Evolutionary conservation across 2,113 vertebrate species (phyloP).

Genomic region (Coptodon rendalli): DNA sequence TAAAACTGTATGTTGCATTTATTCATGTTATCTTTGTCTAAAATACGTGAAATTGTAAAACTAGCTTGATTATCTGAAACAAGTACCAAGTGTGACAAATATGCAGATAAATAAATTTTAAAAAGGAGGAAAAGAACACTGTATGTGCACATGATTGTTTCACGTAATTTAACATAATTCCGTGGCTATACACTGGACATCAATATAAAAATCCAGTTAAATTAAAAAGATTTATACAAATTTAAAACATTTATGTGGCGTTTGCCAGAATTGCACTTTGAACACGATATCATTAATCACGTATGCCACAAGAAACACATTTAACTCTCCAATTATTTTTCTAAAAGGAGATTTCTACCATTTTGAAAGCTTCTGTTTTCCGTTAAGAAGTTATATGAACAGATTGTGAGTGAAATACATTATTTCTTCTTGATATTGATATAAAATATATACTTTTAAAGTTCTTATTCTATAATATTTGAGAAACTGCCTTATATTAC

Average conservation of each 20-base stretch:
- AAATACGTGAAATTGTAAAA: neutral
- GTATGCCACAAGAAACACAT: neutral
- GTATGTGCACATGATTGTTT: accelerated
- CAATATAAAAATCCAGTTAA: neutral
- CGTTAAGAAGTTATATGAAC: neutral
- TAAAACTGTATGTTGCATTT: neutral
- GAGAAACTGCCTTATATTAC: neutral
- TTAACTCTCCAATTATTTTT: neutral
- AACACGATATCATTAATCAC: neutral
- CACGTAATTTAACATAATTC: neutral
- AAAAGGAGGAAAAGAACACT: accelerated
- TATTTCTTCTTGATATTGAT: neutral
- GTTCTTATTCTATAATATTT: neutral
- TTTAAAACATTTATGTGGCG: accelerated
- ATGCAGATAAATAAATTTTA: neutral
- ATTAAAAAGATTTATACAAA: accelerated
- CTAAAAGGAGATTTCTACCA: neutral
- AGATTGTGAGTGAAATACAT: neutral
- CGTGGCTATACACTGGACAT: neutral
- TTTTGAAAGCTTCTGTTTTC: neutral
- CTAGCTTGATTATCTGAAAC: neutral
- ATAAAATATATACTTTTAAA: neutral
- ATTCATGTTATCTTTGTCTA: accelerated
- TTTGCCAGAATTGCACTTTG: neutral
- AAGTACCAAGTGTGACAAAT: neutral